Evolutionary conservation across 30 jellyfish, hydroid and myxozoan genomes (phyloP).

Genomic region (Cassiopea xamachana): DNA sequence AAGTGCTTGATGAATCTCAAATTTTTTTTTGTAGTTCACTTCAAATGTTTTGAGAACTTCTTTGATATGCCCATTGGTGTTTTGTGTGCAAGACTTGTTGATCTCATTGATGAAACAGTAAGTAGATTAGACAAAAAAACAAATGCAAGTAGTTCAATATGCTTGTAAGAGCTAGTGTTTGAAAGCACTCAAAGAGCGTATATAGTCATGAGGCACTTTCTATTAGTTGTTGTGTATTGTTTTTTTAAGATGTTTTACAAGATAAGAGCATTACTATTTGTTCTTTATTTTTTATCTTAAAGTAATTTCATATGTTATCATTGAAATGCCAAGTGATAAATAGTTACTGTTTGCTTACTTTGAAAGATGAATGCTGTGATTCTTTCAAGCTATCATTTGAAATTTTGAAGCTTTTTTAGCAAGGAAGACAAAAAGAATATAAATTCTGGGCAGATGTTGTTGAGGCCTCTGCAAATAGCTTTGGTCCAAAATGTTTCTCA

Average conservation of each 20-base stretch:
- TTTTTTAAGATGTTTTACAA: too few relatives aligned
- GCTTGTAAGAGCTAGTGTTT: background rate
- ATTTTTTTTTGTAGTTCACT: constrained; percentile 53
- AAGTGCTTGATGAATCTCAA: background rate
- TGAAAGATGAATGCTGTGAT: too few relatives aligned
- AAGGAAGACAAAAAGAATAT: constrained; percentile 53
- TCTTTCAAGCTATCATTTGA: background rate
- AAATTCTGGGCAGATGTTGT: constrained; percentile 85
- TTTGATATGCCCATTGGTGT: constrained; percentile 94
- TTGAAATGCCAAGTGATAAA: too few relatives aligned
- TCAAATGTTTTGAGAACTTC: constrained; percentile 85
- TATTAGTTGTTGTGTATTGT: too few relatives aligned
- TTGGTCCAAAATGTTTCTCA: constrained; percentile 76
- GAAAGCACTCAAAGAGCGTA: too few relatives aligned
- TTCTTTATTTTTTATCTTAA: too few relatives aligned
- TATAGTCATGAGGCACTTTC: too few relatives aligned
- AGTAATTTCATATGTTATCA: too few relatives aligned
- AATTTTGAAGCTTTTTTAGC: constrained; percentile 11
- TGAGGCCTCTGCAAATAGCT: constrained; percentile 70
- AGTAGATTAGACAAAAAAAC: background rate
- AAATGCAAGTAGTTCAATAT: background rate
- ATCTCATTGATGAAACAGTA: constrained; percentile 78
- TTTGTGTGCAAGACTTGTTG: constrained; percentile 86
- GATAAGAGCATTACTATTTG: too few relatives aligned
- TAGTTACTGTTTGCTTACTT: too few relatives aligned